These are phyloP conservation scores for Caenorhabditis brenneri DNA, from an alignment of 1,140 invertebrate genomes.

Conservation along the genomic window DNA sequence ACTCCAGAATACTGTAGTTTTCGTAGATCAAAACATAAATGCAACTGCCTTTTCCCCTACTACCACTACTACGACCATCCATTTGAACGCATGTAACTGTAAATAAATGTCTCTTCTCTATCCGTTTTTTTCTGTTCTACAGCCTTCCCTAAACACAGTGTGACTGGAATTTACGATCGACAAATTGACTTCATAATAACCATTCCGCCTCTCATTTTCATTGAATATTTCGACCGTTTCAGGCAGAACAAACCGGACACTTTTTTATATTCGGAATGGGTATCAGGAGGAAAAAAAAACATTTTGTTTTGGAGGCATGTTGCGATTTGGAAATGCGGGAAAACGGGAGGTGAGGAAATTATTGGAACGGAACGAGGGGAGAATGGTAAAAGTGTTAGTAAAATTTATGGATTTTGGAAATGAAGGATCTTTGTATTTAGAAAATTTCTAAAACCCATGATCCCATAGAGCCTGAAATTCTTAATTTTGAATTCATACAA, in stretches of 20 bases:
- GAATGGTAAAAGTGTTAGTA: too few species aligned
- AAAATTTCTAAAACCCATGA: too few species aligned
- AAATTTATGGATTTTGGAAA: too few species aligned
- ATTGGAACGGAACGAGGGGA: constrained; percentile 9
- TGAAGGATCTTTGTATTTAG: too few species aligned
- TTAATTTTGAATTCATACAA: too few species aligned
- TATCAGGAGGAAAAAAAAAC: not conserved
- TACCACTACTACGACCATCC: too few species aligned
- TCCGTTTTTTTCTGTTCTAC: not conserved
- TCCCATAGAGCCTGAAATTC: too few species aligned
- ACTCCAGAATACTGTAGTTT: too few species aligned
- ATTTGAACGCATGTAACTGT: constrained; percentile 33
- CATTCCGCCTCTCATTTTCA: not conserved
- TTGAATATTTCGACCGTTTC: not conserved
- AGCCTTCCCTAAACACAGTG: not conserved
- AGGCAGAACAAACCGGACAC: not conserved
- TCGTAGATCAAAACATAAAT: not conserved
- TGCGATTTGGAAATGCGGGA: not conserved
- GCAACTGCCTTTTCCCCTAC: not conserved
- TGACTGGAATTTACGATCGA: constrained; percentile 11
- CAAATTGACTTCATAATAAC: constrained; percentile 38
- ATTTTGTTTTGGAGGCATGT: not conserved
- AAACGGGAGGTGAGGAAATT: not conserved
- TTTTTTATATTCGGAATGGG: not conserved
- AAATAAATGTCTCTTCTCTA: not conserved